Conservation (phyloP, 2,888 invertebrate genomes). For the Caenorhabditis sp. region DNA sequence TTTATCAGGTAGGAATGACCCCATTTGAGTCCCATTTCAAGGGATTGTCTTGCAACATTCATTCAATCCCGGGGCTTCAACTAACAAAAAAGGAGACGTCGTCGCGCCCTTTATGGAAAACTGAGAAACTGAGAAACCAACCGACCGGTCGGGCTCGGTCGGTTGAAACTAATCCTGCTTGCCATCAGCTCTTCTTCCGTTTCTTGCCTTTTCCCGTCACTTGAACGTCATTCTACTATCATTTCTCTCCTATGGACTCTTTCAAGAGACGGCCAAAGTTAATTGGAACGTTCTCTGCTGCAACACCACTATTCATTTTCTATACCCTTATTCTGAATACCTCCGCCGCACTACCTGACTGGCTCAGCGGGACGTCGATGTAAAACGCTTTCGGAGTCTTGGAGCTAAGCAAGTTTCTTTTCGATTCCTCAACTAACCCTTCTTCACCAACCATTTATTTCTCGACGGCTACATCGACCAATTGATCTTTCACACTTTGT, state of each 20-base stretch:
- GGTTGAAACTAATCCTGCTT: conserved; percentile 61
- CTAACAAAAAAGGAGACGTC: conserved; percentile 38
- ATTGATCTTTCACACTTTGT: conserved; percentile 39
- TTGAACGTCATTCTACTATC: conserved; percentile 59
- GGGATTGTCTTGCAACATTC: conserved; percentile 3
- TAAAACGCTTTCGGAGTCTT: conserved; percentile 32
- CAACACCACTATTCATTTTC: conserved; percentile 51
- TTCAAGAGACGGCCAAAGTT: conserved; percentile 11
- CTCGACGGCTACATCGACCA: conserved; percentile 14
- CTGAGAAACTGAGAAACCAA: conserved; percentile 24
- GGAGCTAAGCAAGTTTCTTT: conserved; percentile 19
- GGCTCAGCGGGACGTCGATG: conserved; percentile 42
- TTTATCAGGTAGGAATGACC: conserved; percentile 50
- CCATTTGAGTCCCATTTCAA: neutral
- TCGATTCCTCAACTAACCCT: conserved; percentile 13
- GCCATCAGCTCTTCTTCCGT: conserved; percentile 13
- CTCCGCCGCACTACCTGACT: conserved; percentile 18
- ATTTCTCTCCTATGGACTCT: conserved; percentile 24
- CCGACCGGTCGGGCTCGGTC: conserved; percentile 46
- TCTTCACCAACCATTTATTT: conserved; percentile 34
- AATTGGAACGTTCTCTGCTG: conserved; percentile 52
- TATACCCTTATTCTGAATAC: conserved; percentile 34
- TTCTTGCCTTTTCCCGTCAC: conserved; percentile 17
- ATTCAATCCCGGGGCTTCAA: conserved; percentile 4
- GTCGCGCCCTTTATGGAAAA: conserved; percentile 8